Percentiles rank a stretch among this genome's conserved stretches.
Conservation (phyloP, 2,113 vertebrate species). For the Tylochromis polylepis region DNA sequence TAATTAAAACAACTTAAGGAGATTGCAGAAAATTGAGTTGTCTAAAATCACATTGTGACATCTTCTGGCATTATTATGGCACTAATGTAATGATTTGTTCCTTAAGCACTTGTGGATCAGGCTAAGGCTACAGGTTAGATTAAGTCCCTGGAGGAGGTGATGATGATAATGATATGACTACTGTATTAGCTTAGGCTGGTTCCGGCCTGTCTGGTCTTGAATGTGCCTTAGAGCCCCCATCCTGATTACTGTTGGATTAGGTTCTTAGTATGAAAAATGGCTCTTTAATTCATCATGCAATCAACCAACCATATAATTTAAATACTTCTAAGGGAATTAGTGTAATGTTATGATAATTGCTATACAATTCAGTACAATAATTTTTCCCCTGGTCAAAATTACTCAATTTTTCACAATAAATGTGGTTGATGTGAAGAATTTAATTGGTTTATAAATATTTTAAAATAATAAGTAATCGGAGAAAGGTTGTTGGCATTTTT, state of each 20-base stretch:
- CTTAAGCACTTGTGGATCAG: conserved; percentile 62
- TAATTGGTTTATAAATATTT: conserved; percentile 73
- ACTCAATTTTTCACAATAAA: conserved; percentile 60
- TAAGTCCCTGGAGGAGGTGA: conserved; percentile 44
- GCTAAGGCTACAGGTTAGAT: conserved; percentile 43
- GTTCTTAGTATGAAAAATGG: conserved; percentile 59
- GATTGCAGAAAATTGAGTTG: background rate
- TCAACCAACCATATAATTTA: conserved; percentile 82
- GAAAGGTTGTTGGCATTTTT: background rate
- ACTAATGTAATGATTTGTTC: conserved; percentile 4
- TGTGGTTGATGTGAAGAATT: conserved; percentile 60
- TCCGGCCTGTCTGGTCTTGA: conserved; percentile 61
- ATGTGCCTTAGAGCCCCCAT: conserved; percentile 61
- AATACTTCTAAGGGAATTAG: conserved; percentile 79
- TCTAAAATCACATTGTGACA: conserved; percentile 1
- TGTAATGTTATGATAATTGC: conserved; percentile 79
- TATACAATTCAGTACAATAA: conserved; percentile 72
- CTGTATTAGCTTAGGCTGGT: conserved; percentile 55
- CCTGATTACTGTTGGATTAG: conserved; percentile 65
- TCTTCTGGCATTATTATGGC: background rate
- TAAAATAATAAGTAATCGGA: conserved; percentile 31
- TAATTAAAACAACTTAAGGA: conserved; percentile 4
- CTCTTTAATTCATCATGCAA: conserved; percentile 79
- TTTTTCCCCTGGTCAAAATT: conserved; percentile 66
- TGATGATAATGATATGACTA: conserved; percentile 46